phyloP scores from a whole-genome alignment of 2,797 vertebrate genomes.

The Oreortyx pictus region DNA sequence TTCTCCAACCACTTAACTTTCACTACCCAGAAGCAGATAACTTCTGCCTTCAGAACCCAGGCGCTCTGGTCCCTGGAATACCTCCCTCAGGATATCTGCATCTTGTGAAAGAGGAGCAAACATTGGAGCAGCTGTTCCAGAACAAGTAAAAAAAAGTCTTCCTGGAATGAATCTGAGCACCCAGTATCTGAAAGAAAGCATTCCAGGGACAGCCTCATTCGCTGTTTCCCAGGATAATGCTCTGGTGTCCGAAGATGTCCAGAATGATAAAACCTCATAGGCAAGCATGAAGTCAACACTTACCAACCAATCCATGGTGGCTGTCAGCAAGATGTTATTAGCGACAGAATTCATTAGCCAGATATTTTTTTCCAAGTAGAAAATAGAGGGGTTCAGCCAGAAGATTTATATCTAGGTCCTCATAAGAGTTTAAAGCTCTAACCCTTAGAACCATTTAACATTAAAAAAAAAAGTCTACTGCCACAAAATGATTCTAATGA shows the following conservation, averaged over 20 bases:
- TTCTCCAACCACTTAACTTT: background rate
- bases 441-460: background rate
- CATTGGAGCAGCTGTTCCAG: background rate
- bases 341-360: background rate
- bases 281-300: background rate
- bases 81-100: background rate
- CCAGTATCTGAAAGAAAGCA: background rate
- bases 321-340: background rate
- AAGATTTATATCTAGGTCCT: background rate
- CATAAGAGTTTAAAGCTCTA: background rate
- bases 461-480: background rate
- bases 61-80: rapidly evolving
- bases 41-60: background rate
- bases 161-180: rapidly evolving
- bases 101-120: background rate
- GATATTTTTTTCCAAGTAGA: background rate
- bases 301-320: background rate
- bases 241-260: background rate
- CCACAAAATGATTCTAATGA: background rate
- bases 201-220: background rate
- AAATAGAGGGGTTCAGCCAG: background rate
- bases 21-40: background rate
- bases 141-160: background rate
- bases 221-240: background rate
- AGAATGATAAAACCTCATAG: background rate